Percentiles rank a stretch among this genome's conserved stretches.
phyloP scores from a whole-genome alignment of 2,113 vertebrate genomes.

The Petrocephalus zakoni region DNA sequence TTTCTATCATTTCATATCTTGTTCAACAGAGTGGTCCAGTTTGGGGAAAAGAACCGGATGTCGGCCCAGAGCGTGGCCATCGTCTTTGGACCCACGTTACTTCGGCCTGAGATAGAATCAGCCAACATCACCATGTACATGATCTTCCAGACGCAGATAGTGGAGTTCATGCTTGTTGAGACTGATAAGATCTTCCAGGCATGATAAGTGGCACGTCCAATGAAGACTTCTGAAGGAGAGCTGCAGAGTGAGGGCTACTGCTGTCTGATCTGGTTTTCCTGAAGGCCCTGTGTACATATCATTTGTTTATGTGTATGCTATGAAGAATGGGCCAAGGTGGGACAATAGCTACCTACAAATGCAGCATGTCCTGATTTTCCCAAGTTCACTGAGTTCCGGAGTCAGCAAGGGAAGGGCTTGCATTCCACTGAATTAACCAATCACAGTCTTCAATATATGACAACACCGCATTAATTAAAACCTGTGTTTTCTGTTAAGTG shows the following conservation, averaged over 20 bases:
- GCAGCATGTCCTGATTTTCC: neutral
- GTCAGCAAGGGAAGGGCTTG: neutral
- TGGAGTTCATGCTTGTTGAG: conserved; percentile 84
- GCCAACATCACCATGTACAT: conserved; percentile 80
- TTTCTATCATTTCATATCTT: neutral
- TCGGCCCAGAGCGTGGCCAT: conserved; percentile 84
- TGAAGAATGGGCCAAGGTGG: neutral
- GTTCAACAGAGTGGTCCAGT: conserved; percentile 66
- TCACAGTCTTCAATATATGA: neutral
- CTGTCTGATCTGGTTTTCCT: neutral
- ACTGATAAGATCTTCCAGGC: conserved; percentile 60
- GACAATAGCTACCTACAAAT: neutral
- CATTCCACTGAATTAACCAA: neutral
- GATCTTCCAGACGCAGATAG: conserved; percentile 95
- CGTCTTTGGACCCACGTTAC: conserved; percentile 87
- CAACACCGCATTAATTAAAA: neutral
- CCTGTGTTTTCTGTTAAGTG: neutral
- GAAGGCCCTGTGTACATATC: neutral
- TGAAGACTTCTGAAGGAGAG: neutral
- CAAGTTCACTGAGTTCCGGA: neutral
- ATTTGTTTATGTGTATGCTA: neutral
- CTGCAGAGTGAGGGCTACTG: neutral
- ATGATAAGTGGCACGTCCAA: neutral
- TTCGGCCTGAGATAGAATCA: conserved; percentile 74
- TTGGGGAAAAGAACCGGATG: conserved; percentile 81